These are phyloP conservation scores for Siniperca obscura DNA, from an alignment of 2,797 vertebrate genomes.

Conservation along the genomic window DNA sequence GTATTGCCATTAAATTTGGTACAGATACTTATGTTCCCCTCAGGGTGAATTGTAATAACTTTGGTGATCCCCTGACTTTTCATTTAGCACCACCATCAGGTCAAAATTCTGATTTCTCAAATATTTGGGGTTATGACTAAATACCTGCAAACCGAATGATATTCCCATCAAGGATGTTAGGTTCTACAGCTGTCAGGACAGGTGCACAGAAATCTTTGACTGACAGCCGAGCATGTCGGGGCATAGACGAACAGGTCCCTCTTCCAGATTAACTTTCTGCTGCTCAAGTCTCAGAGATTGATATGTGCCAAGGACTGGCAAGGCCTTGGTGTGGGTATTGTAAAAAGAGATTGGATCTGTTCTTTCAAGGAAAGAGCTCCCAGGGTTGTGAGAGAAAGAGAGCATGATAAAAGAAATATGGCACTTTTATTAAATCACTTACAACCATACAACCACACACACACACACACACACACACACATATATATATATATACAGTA, in stretches of 20 bases:
- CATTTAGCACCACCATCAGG: too few species aligned
- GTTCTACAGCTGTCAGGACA: conserved; percentile 48
- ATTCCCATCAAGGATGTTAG: conserved; percentile 12
- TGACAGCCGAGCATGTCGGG: conserved; percentile 60
- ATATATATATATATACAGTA: too few species aligned
- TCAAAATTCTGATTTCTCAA: too few species aligned
- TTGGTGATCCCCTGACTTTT: too few species aligned
- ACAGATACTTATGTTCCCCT: too few species aligned
- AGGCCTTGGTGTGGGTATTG: conserved; percentile 48
- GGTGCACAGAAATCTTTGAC: conserved; percentile 51
- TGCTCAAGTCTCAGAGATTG: conserved; percentile 55
- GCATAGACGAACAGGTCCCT: conserved; percentile 50
- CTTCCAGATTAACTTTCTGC: conserved; percentile 71
- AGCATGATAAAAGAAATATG: conserved; percentile 52
- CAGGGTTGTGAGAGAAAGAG: conserved; percentile 27
- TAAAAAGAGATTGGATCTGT: conserved; percentile 68
- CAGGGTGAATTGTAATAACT: too few species aligned
- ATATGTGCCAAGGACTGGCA: conserved; percentile 56
- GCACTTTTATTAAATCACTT: conserved; percentile 63
- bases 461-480: not conserved
- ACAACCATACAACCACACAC: not conserved
- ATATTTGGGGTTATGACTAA: too few species aligned
- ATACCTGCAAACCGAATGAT: too few species aligned
- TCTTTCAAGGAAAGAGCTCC: conserved; percentile 59
- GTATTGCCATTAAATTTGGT: too few species aligned